phyloP scores from a whole-genome alignment of 2,797 vertebrate genomes.

The Rhadinocentrus ornatus region DNA sequence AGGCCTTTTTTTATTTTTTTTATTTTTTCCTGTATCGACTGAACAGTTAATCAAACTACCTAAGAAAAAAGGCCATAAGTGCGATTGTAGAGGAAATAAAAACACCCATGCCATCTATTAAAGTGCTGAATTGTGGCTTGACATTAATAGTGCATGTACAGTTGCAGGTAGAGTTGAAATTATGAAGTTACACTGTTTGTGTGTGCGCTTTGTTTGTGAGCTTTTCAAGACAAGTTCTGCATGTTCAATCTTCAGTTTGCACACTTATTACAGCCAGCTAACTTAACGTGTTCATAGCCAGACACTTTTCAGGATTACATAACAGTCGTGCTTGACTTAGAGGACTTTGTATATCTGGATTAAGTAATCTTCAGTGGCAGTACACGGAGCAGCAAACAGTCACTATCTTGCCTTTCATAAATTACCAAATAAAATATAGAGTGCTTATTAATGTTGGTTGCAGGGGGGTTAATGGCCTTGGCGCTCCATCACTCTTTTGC shows the following conservation, averaged over 20 bases:
- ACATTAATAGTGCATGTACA: constrained; percentile 45
- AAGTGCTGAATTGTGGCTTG: constrained; percentile 60
- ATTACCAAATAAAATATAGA: constrained; percentile 15
- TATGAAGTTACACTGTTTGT: constrained; percentile 39
- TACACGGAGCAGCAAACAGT: constrained; percentile 13
- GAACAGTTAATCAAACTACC: constrained; percentile 58
- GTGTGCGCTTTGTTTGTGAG: constrained; percentile 17
- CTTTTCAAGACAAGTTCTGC: constrained; percentile 43
- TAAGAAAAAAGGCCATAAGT: constrained; percentile 37
- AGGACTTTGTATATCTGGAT: constrained; percentile 24
- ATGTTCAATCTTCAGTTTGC: constrained; percentile 33
- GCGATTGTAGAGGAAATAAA: constrained; percentile 51
- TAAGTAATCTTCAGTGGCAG: constrained; percentile 10
- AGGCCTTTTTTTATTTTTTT: constrained; percentile 8
- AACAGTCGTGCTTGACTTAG: constrained; percentile 17
- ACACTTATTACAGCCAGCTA: constrained; percentile 52
- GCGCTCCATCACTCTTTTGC: constrained; percentile 26
- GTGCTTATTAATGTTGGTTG: constrained; percentile 30
- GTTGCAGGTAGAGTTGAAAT: constrained; percentile 25
- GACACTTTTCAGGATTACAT: background rate
- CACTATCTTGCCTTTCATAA: constrained; percentile 14
- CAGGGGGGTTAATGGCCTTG: constrained; percentile 21
- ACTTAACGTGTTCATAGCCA: constrained; percentile 45
- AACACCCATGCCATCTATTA: constrained; percentile 29
- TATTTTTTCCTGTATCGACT: constrained; percentile 46